These are phyloP conservation scores for Leptinotarsa defecta DNA, from an alignment of 1,140 invertebrate genomes.

Conservation along the genomic window DNA sequence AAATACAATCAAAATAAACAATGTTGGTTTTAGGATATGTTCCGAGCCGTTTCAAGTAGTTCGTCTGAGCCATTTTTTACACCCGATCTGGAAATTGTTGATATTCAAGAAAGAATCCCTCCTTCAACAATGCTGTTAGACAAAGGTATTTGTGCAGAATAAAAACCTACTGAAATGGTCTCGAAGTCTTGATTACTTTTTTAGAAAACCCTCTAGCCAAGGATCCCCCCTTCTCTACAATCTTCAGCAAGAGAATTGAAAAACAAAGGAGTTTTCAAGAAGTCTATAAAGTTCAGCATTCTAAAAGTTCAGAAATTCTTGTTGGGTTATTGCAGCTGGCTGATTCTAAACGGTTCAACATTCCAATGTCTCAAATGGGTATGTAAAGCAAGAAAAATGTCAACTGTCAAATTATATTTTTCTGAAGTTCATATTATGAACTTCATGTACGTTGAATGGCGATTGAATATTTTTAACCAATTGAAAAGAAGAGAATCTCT, in stretches of 20 bases:
- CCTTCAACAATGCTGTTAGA: conserved; percentile 22
- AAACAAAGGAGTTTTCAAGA: conserved; percentile 57
- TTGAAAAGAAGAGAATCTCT: too few relatives aligned
- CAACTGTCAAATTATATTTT: too few relatives aligned
- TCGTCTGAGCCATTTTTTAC: conserved; percentile 31
- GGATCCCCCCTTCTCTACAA: conserved; percentile 39
- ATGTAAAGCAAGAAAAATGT: conserved; percentile 37
- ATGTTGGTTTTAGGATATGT: conserved; percentile 38
- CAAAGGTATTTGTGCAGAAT: conserved; percentile 34
- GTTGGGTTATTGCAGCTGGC: conserved; percentile 56
- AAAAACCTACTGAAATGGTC: neutral
- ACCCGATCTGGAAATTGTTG: conserved; percentile 38
- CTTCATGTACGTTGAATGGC: too few relatives aligned
- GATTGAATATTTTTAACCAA: too few relatives aligned
- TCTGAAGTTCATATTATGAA: too few relatives aligned
- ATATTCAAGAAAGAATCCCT: conserved; percentile 37
- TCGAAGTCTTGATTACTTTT: conserved; percentile 16
- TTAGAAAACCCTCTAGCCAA: conserved; percentile 39
- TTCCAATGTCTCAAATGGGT: conserved; percentile 54
- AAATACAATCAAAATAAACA: too few relatives aligned
- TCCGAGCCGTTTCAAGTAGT: conserved; percentile 30
- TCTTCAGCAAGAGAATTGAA: conserved; percentile 57
- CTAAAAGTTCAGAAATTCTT: conserved; percentile 56
- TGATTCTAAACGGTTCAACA: conserved; percentile 59
- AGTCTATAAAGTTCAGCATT: conserved; percentile 55